Base-by-base conservation (phyloP, 2,888 invertebrate species). In the Microplitis manilae region DNA sequence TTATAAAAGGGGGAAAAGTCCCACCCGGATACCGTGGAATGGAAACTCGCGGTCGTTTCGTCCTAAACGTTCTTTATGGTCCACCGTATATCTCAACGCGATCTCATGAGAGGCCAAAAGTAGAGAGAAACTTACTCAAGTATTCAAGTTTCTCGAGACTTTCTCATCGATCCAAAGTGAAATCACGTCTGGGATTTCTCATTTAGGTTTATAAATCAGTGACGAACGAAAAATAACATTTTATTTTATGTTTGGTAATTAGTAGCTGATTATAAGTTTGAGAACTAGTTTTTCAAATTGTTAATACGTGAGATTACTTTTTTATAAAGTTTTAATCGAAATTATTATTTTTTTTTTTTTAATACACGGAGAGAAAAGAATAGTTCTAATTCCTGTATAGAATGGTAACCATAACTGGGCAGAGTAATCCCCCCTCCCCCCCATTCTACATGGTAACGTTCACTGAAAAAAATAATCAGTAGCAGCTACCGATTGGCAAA, bases 31-130 rank as follows among this genome's bases (percentile, higher is more conserved):
- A 13, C 13, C 13, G 50, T 50, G 50, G 50, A 50, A 50, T 2
- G 50, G 9, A 50, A 50, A 50, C 50, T 50, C 50, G 50, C 50
- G 50, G 50, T 50, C 13, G 38, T 68, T 72, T 72, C 5, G 62
- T 40, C 40, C 61, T 72, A 72, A 72, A 62, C 17, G 71, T 72
- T 72, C 71, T 62, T 72, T 62, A 72, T 72, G 8, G 40, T 39
- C 15, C n/a, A 5, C 50, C 70, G 38, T 72, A 62, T 39, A 60
- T 61, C 17, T 39, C 13, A 38, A 20, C 8, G 13, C 38, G 65
- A 65, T 65, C 65, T 65, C 38, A 65, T 38, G 30, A 65, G 38
- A 20, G 65, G 38, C 38, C 65, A 13, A 30, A 65, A 30, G 38
- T 65, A 17, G 7, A 30, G 38, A 30, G 38, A 30, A 65, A 38